Evolutionary conservation across 2,888 invertebrate genomes (phyloP), one percentile per base, ranked within the genome.

Genomic region (Caenorhabditis sp.): DNA sequence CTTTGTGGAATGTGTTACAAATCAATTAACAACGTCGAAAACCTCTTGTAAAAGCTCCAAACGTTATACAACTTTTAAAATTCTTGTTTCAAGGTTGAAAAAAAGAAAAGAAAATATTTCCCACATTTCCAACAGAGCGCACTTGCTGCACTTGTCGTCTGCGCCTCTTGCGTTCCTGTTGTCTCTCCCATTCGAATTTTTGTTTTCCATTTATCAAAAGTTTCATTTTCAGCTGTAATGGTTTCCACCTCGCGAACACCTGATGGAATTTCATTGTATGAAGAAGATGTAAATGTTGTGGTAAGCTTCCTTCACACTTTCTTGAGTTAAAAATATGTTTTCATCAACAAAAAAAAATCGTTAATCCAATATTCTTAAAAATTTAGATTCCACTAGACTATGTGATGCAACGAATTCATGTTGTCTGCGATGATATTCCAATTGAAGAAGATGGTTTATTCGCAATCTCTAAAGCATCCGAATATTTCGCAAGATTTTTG

Each of bases 381-480:
- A 56, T 60, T 26, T 43, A 66, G 66, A 20, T 72, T 36, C 67
- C 72, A 3, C 20, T 72, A n/a, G 67, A 67, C 38, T 65, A 57
- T 31, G 36, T 72, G 7, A 59, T 38, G 25, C 23, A 61, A 8
- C 60, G 61, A 14, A 57, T 53, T 5, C 27, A 53, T 36, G 7
- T 59, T 25, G 43, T 49, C 17, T 23, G 62, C 52, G 61, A 73
- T 3, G 56, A 59, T 17, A 14, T 63, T 53, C 23, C 31, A 23
- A 52, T 73, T 1, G 68, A 65, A 38, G 66, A 73, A 17, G 62
- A 50, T 7, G 63, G 62, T 5, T 36, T 68, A 25, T 73, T 56
- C 20, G 36, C 67, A 4, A 52, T 73, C 25, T 68, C 73, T 14
- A 68, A 68, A 43, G 68, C 73, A 12, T 21, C 68, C 61, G 73